A percentile compares a stretch with the other conserved stretches of the same genome.
Evolutionary conservation across 2,113 vertebrate species (phyloP).

Genomic region (Sminthopsis crassicaudata): DNA sequence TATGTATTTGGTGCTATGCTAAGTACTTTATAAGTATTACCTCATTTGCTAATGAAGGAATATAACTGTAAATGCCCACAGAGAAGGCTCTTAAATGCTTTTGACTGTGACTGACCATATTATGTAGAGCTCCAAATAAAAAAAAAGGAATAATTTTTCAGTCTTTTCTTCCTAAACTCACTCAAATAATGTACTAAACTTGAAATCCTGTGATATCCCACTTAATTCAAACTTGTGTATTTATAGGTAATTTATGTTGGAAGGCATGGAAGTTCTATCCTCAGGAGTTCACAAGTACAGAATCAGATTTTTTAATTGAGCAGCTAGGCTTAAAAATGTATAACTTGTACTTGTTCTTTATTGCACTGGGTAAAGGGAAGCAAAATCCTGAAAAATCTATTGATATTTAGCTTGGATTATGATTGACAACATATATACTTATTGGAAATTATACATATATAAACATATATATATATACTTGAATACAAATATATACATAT

Average conservation of each 20-base stretch:
- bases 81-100: not conserved
- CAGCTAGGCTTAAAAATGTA: slow-evolving; percentile 35
- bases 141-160: not conserved
- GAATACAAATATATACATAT: not conserved
- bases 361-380: slow-evolving; percentile 35
- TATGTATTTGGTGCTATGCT: not conserved
- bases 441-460: slow-evolving; percentile 24
- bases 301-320: slow-evolving; percentile 42
- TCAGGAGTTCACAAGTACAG: not conserved
- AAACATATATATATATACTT: not conserved
- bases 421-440: slow-evolving; percentile 49
- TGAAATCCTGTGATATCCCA: not conserved
- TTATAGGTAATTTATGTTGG: not conserved
- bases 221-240: not conserved
- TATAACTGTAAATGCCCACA: not conserved
- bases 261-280: not conserved
- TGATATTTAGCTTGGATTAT: slow-evolving; percentile 36
- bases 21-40: not conserved
- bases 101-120: not conserved
- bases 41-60: not conserved
- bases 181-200: not conserved
- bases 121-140: not conserved
- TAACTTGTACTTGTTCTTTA: slow-evolving; percentile 43
- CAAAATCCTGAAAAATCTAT: slow-evolving; percentile 18
- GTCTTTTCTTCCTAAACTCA: not conserved